phyloP scores from a whole-genome alignment of 2,113 vertebrate genomes.

The Recurvirostra avosetta region DNA sequence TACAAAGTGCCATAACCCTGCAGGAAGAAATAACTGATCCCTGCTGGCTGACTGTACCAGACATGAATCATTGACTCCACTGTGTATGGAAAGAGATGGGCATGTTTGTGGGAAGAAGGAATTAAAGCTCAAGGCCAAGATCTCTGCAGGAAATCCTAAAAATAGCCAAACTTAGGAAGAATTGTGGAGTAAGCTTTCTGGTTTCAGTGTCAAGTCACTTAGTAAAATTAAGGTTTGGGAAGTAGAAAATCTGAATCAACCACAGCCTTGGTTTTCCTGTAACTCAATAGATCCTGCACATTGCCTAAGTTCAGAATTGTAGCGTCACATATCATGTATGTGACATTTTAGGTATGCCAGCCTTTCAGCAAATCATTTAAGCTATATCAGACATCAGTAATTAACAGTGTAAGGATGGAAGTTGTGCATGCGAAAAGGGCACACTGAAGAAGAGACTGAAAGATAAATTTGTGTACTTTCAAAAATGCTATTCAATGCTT shows the following conservation, averaged over 20 bases:
- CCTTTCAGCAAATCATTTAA: not conserved
- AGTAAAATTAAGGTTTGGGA: not conserved
- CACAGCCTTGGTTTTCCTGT: not conserved
- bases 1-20: not conserved
- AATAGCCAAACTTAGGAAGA: not conserved
- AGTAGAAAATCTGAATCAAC: not conserved
- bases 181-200: not conserved
- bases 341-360: not conserved
- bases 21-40: not conserved
- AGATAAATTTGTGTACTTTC: not conserved
- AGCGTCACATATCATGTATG: not conserved
- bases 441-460: not conserved
- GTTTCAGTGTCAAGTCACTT: constrained; percentile 2
- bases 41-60: not conserved
- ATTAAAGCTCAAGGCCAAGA: constrained; percentile 22
- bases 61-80: constrained; percentile 34
- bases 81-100: not conserved
- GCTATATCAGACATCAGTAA: not conserved
- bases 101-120: constrained; percentile 17
- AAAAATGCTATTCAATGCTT: not conserved
- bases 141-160: constrained; percentile 43
- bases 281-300: not conserved
- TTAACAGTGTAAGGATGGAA: not conserved
- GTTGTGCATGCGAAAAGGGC: not conserved
- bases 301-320: not conserved